A percentile compares a stretch with the other conserved stretches of the same genome.
These are phyloP conservation scores for Oreocharis arfaki DNA, from an alignment of 2,113 vertebrate genomes.

Conservation along the genomic window DNA sequence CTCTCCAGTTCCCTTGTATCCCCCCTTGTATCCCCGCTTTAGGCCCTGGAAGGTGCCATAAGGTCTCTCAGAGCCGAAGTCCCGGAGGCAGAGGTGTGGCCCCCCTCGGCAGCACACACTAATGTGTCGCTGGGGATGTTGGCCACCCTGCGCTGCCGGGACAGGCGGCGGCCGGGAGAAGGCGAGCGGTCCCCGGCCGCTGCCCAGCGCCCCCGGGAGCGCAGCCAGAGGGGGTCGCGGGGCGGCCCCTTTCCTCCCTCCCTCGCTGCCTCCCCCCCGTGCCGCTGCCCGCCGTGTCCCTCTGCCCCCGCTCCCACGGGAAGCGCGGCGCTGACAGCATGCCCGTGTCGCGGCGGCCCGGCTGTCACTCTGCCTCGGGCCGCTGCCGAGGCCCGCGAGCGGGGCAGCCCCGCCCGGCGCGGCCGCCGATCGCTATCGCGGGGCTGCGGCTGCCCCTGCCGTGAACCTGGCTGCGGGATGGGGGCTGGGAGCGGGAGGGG, in stretches of 20 bases:
- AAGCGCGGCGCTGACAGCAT: constrained; percentile 71
- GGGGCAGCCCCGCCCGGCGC: constrained; percentile 72
- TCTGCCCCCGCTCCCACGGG: constrained; percentile 69
- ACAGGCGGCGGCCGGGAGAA: constrained; percentile 15
- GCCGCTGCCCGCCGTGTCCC: neutral
- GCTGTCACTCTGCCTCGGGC: constrained; percentile 75
- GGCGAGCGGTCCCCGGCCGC: constrained; percentile 36
- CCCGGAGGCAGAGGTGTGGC: neutral
- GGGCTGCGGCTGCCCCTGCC: constrained; percentile 67
- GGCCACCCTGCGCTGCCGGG: neutral
- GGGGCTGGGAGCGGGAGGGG: constrained; percentile 6
- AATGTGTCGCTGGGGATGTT: neutral
- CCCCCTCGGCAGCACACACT: neutral
- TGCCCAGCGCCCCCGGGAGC: neutral
- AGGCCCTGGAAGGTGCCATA: neutral
- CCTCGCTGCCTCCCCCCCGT: neutral
- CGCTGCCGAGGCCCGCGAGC: constrained; percentile 69
- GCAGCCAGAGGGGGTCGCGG: neutral
- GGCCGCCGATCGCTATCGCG: constrained; percentile 75
- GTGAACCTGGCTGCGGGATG: constrained; percentile 62
- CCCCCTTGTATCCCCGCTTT: too few species aligned
- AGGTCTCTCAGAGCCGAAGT: neutral
- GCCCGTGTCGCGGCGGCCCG: constrained; percentile 74
- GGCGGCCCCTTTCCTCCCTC: neutral
- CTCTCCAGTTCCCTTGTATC: neutral